Evolutionary conservation across 2,113 vertebrate species (phyloP).

Genomic region (Herpetotheres cachinnans): DNA sequence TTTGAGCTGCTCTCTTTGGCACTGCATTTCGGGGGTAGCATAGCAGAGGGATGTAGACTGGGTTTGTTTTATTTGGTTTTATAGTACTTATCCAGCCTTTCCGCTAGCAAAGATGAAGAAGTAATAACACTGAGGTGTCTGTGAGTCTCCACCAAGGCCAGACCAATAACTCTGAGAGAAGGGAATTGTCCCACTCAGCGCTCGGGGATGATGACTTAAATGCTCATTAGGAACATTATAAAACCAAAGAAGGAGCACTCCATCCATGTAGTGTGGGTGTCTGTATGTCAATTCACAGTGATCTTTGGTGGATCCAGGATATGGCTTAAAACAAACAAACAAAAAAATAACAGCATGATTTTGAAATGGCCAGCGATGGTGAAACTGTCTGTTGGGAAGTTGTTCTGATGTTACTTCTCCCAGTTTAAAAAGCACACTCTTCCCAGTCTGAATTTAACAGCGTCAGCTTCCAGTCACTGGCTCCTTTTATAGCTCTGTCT

Average conservation of each 20-base stretch:
- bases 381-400: not conserved
- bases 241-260: not conserved
- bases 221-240: not conserved
- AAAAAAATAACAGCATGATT: not conserved
- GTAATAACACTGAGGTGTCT: not conserved
- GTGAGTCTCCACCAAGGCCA: not conserved
- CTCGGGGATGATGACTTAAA: not conserved
- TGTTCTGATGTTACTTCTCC: not conserved
- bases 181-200: not conserved
- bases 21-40: not conserved
- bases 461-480: conserved; percentile 34
- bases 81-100: not conserved
- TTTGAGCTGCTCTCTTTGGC: not conserved
- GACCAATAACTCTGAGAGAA: not conserved
- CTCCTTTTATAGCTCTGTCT: conserved; percentile 59
- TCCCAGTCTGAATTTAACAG: conserved; percentile 20
- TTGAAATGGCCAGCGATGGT: not conserved
- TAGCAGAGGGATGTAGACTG: not conserved
- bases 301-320: not conserved
- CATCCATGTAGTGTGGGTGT: not conserved
- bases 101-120: not conserved
- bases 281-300: not conserved
- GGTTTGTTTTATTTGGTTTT: not conserved
- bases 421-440: not conserved
- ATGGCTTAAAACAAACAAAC: accelerated